Percentiles rank a stretch among this genome's conserved stretches.
phyloP scores from a whole-genome alignment of 2,888 invertebrate species.

The Petrolisthes cinctipes region DNA sequence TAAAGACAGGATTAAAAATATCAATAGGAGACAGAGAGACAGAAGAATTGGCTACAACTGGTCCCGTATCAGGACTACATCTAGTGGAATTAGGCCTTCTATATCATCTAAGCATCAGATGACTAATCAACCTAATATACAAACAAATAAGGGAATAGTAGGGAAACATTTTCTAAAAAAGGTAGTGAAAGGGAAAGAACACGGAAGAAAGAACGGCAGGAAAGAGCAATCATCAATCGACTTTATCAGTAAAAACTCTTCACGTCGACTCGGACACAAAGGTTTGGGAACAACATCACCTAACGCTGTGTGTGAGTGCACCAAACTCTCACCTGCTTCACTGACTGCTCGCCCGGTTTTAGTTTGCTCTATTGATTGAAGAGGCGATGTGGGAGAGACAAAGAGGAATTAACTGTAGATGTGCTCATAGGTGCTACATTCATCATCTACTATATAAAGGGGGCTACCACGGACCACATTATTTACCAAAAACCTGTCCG shows the following conservation, averaged over 20 bases:
- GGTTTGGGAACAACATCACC: background rate
- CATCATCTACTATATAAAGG: background rate
- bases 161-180: background rate
- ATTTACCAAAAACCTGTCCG: background rate
- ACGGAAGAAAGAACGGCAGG: constrained; percentile 55
- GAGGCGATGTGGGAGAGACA: constrained; percentile 43
- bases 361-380: constrained; percentile 56
- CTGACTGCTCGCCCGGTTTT: constrained; percentile 60
- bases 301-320: background rate
- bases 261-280: constrained; percentile 17
- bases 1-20: too few species aligned
- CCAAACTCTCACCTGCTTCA: constrained; percentile 60
- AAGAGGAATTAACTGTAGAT: constrained; percentile 15
- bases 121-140: background rate
- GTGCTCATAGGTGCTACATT: background rate
- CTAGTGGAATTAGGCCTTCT: background rate
- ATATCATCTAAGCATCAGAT: background rate
- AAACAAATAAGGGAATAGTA: background rate
- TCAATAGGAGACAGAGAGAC: constrained; percentile 9
- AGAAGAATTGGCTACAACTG: constrained; percentile 10
- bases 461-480: background rate
- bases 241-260: constrained; percentile 14
- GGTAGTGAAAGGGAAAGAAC: constrained; percentile 39
- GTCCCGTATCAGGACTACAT: background rate
- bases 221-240: constrained; percentile 23